Base-by-base conservation (phyloP, 1,140 invertebrate species). In the Philaenus spumarius region DNA sequence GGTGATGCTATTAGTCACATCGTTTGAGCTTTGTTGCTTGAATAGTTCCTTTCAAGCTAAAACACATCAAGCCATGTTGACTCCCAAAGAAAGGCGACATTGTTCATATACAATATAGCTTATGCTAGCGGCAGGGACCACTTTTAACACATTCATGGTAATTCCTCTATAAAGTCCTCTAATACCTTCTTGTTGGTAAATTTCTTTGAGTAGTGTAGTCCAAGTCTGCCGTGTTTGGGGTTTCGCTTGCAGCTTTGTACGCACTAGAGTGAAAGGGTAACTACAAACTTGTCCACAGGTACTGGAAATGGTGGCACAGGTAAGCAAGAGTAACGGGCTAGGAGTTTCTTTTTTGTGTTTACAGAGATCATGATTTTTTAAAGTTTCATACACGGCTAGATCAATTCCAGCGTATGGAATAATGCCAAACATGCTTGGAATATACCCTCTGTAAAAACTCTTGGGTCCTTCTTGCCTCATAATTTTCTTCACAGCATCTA, bases 321-420 rank as follows among this genome's bases (percentile, higher is more conserved):
- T 83, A 34, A 98, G 73, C 35, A 97, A 72, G 46, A 95, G 78
- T 69, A 89, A 79, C 65, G 93, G 86, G 53, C 86, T 81, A 34
- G 90, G 86, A 63, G 86, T 82, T 68, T 87, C 83, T 4, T 55
- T 55, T n/a, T 77, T 71, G 64, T 89, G 85, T 60, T 80, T 84
- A 59, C 82, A 80, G 53, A 90, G 77, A 70, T 92, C 92, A 67
- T 82, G 84, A 67, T 89, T 90, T 70, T 93, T 93, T 15, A 93
- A 69, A 3, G 90, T 90, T 77, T 99, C 97, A 73, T 99, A 99
- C 9, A 99, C 86, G 39, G 95, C 93, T 65, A 99, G 78, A 80
- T 99, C 97, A 60, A 99, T 98, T 62, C 97, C 97, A 24, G 97
- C 97, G 73, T 99, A 99, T 2, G 97, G 97, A 70, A 99, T 85